Evolutionary conservation across 2,113 vertebrate genomes (phyloP).

Genomic region (Australoheros scitulus): DNA sequence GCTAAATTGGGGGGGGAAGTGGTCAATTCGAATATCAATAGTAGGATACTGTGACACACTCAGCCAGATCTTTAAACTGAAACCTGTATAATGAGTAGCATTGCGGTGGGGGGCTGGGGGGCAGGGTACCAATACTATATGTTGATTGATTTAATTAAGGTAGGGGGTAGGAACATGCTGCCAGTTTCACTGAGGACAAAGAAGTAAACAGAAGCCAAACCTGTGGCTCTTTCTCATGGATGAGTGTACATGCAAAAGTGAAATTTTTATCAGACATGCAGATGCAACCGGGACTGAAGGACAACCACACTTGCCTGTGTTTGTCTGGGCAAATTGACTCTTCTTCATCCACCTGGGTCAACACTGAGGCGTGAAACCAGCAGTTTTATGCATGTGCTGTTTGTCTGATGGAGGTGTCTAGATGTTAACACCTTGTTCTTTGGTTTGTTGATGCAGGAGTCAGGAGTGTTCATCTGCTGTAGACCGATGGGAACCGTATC

Average conservation of each 20-base stretch:
- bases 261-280: background rate
- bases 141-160: slow-evolving; percentile 36
- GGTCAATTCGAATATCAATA: slow-evolving; percentile 67
- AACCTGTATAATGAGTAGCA: slow-evolving; percentile 56
- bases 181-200: slow-evolving; percentile 47
- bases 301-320: slow-evolving; percentile 23
- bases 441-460: slow-evolving; percentile 15
- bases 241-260: background rate
- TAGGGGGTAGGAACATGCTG: background rate
- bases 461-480: slow-evolving; percentile 3
- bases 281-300: background rate
- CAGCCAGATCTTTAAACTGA: slow-evolving; percentile 55
- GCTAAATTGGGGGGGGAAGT: slow-evolving; percentile 24
- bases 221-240: background rate
- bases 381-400: slow-evolving; percentile 1
- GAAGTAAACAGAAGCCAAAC: background rate
- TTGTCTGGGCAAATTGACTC: slow-evolving; percentile 56
- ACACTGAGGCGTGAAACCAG: slow-evolving; percentile 60
- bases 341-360: slow-evolving; percentile 54
- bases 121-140: slow-evolving; percentile 8
- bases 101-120: background rate
- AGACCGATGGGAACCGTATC: background rate
- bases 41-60: slow-evolving; percentile 4
- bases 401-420: background rate
- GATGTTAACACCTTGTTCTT: slow-evolving; percentile 33